A percentile compares a stretch with the other conserved stretches of the same genome.
Evolutionary conservation across 2,888 invertebrate genomes (phyloP).

Genomic region (Parnassius glacialis): DNA sequence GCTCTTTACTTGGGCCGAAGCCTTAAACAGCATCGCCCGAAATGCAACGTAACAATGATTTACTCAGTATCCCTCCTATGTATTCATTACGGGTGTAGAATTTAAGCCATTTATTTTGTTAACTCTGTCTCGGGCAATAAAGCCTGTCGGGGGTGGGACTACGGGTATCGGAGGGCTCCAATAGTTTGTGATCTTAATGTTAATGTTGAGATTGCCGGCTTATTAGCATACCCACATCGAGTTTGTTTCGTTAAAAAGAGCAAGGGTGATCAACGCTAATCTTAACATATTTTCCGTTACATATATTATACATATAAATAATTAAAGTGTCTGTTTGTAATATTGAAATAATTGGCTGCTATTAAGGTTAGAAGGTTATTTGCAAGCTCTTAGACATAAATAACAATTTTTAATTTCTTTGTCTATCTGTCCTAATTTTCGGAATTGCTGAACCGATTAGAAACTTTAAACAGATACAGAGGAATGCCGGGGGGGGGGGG

Average conservation of each 20-base stretch:
- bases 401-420: too few relatives aligned
- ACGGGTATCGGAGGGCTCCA: constrained; percentile 49
- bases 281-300: too few relatives aligned
- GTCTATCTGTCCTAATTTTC: too few relatives aligned
- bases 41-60: constrained; percentile 78
- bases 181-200: constrained; percentile 64
- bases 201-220: constrained; percentile 45
- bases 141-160: constrained; percentile 59
- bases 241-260: background rate
- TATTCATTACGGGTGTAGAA: constrained; percentile 81
- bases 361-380: too few relatives aligned
- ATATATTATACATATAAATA: too few relatives aligned
- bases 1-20: constrained; percentile 32
- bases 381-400: too few relatives aligned
- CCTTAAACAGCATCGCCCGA: constrained; percentile 49
- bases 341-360: too few relatives aligned
- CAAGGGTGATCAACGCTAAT: background rate
- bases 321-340: too few relatives aligned
- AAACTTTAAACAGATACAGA: too few relatives aligned
- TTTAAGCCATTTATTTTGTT: constrained; percentile 81
- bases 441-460: too few relatives aligned
- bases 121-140: constrained; percentile 73
- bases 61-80: constrained; percentile 71
- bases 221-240: constrained; percentile 29
- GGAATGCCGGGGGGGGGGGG: too few relatives aligned